A percentile compares a stretch with the other conserved stretches of the same genome.
Conservation (phyloP, 2,113 vertebrate species). For the Nycticebus coucang region DNA sequence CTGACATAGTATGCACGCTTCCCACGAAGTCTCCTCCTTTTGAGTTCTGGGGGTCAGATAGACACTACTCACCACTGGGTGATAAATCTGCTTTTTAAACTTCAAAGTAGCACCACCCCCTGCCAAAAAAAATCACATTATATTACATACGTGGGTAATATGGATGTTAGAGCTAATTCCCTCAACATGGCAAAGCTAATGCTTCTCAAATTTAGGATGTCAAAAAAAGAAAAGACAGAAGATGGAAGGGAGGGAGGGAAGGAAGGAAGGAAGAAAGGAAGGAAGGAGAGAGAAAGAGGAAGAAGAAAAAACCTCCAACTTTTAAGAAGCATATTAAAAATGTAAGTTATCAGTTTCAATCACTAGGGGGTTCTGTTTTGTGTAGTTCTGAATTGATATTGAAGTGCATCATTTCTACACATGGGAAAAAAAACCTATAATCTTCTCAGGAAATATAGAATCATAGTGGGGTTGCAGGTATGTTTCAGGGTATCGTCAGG, state of each 20-base stretch:
- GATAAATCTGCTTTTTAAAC: not conserved
- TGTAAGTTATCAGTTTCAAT: not conserved
- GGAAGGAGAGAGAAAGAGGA: not conserved
- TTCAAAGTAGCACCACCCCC: not conserved
- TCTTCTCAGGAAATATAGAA: not conserved
- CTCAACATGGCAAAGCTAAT: not conserved
- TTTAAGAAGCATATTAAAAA: slow-evolving; percentile 6
- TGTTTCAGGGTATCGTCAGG: not conserved
- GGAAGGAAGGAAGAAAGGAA: not conserved
- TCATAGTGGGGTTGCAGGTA: not conserved
- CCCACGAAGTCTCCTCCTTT: not conserved
- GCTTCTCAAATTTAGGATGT: slow-evolving; percentile 1
- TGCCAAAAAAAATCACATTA: not conserved
- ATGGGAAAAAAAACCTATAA: not conserved
- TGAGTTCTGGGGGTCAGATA: not conserved
- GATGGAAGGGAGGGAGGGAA: not conserved
- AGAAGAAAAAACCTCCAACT: not conserved
- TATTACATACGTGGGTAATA: not conserved
- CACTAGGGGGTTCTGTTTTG: not conserved
- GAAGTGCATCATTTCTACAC: not conserved
- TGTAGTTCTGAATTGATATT: not conserved
- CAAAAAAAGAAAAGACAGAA: not conserved
- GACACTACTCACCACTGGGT: not conserved
- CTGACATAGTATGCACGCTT: not conserved
- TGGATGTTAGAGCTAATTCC: not conserved